Percentiles rank a stretch among this genome's conserved stretches.
Evolutionary conservation across 1,140 invertebrate genomes (phyloP).

Genomic region (Varroa destructor): DNA sequence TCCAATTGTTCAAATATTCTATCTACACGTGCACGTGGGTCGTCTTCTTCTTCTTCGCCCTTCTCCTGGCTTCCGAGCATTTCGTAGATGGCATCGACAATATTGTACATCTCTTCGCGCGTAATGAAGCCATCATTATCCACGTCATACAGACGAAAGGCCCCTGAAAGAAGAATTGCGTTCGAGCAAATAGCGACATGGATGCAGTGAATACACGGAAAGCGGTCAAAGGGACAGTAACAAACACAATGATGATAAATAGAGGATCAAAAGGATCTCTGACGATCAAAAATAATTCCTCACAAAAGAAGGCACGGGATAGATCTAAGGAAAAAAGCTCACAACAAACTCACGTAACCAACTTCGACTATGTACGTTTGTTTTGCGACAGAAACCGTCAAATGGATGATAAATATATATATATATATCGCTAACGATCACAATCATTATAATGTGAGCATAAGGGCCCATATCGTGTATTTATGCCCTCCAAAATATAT

Average conservation of each 20-base stretch:
- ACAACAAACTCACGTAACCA: no score
- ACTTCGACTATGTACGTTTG: no score
- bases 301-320: no score
- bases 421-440: conserved; percentile 8
- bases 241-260: neutral
- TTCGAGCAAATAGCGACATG: conserved; percentile 8
- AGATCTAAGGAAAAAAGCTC: no score
- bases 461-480: no score
- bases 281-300: neutral
- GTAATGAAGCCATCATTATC: conserved; percentile 97
- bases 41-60: conserved; percentile 50
- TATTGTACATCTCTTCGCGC: conserved; percentile 93
- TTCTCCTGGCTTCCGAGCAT: conserved; percentile 73
- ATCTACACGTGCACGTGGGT: conserved; percentile 82
- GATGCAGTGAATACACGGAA: conserved; percentile 2
- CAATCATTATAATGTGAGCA: no score
- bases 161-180: conserved; percentile 56
- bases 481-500: no score
- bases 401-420: neutral
- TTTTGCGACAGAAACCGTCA: no score
- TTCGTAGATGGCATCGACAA: conserved; percentile 95
- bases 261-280: neutral
- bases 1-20: conserved; percentile 97
- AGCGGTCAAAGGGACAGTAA: neutral
- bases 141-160: conserved; percentile 88